A percentile compares a stretch with the other conserved stretches of the same genome.
These are phyloP conservation scores for Peromyscus nudipes DNA, from an alignment of 2,797 vertebrate species.

Conservation along the genomic window DNA sequence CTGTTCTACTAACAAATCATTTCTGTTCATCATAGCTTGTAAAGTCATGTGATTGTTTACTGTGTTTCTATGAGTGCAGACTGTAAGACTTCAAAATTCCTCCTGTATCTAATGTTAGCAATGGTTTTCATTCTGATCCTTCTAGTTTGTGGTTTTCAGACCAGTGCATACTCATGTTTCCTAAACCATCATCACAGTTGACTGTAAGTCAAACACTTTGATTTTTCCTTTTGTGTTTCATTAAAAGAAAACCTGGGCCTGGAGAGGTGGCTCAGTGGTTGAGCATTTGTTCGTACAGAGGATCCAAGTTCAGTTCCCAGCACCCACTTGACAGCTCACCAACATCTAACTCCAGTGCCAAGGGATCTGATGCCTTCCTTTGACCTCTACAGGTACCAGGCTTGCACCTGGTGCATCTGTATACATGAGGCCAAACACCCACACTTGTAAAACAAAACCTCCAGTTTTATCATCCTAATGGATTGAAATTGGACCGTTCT, in stretches of 20 bases:
- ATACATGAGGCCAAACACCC: background rate
- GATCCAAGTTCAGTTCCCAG: background rate
- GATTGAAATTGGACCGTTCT: conserved; percentile 43
- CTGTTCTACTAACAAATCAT: background rate
- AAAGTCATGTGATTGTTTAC: background rate
- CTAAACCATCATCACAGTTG: too few relatives aligned
- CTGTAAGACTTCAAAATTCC: background rate
- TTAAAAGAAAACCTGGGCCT: background rate
- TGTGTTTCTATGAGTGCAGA: background rate
- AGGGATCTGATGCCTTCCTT: background rate
- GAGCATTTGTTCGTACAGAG: background rate
- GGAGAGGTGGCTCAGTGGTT: background rate
- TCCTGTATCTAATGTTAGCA: too few relatives aligned
- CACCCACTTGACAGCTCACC: background rate
- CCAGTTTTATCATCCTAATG: background rate
- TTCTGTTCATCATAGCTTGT: background rate
- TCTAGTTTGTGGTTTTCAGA: too few relatives aligned
- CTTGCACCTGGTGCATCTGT: background rate
- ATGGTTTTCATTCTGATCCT: too few relatives aligned
- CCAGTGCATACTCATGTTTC: too few relatives aligned
- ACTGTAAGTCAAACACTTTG: background rate
- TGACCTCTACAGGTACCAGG: background rate
- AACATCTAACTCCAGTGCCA: background rate
- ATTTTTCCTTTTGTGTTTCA: conserved; percentile 23
- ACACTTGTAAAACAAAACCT: background rate